Conservation (phyloP, 2,888 invertebrate genomes). For the Lysandra bellargus region DNA sequence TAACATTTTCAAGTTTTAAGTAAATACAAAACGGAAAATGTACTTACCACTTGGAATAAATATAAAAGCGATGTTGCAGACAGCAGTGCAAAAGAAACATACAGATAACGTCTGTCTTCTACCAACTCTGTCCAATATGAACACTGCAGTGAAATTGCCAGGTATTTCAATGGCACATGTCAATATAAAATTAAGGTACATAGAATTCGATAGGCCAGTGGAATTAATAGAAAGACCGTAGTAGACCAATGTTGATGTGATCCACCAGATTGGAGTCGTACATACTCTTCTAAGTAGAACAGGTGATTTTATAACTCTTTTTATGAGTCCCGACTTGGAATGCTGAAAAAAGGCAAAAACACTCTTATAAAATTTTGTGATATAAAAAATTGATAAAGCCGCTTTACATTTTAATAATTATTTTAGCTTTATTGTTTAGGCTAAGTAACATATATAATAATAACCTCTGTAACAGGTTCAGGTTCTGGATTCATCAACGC, state of each 20-base stretch:
- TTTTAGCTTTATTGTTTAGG: too few species aligned
- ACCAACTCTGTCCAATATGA: conserved; percentile 81
- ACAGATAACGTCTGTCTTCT: conserved; percentile 79
- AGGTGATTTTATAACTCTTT: conserved; percentile 69
- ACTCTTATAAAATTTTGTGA: too few species aligned
- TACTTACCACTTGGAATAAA: conserved; percentile 45
- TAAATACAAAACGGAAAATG: background rate
- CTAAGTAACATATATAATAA: background rate
- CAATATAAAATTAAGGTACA: conserved; percentile 83
- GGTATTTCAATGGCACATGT: conserved; percentile 84
- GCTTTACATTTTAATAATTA: too few species aligned
- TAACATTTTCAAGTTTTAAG: background rate
- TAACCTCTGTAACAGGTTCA: conserved; percentile 10
- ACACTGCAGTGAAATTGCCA: conserved; percentile 81
- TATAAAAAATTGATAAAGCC: background rate
- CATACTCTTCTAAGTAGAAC: conserved; percentile 71
- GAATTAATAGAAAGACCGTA: conserved; percentile 85
- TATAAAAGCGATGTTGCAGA: conserved; percentile 42
- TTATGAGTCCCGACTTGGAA: conserved; percentile 43
- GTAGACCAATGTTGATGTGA: conserved; percentile 83
- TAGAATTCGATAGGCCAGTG: conserved; percentile 82
- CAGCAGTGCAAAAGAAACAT: conserved; percentile 59
- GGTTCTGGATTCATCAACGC: conserved; percentile 42
- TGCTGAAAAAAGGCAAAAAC: background rate
- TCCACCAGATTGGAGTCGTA: conserved; percentile 83